phyloP scores from a whole-genome alignment of 1,140 invertebrate genomes.

The Micrasema minimum region DNA sequence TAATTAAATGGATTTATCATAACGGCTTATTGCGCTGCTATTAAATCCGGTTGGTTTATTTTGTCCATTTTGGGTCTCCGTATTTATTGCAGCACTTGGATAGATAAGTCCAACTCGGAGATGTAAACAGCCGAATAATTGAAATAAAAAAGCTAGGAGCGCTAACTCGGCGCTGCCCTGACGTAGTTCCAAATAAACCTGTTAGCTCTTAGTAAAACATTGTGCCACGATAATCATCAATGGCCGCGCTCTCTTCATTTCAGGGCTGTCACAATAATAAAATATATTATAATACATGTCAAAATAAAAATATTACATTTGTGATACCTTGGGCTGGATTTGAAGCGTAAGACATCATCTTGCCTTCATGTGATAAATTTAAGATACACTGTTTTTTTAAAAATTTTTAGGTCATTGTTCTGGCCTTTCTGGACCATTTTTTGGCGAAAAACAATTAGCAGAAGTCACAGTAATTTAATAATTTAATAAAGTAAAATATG shows the following conservation, averaged over 20 bases:
- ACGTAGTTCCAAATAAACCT: constrained; percentile 41
- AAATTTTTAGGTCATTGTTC: no score
- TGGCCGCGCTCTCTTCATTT: constrained; percentile 1
- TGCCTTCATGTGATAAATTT: no score
- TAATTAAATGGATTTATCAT: constrained; percentile 24
- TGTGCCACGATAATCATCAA: constrained; percentile 14
- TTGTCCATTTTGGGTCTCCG: constrained; percentile 28
- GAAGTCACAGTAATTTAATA: no score
- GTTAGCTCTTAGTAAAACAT: constrained; percentile 41
- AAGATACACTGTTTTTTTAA: no score
- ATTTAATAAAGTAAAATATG: no score
- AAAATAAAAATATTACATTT: no score
- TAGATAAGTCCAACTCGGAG: constrained; percentile 12
- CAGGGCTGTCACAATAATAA: constrained; percentile 4
- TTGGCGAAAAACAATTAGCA: no score
- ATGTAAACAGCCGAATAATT: constrained; percentile 45
- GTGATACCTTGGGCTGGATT: no score
- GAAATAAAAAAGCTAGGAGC: constrained; percentile 40
- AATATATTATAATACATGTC: no score
- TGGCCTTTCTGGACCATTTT: no score
- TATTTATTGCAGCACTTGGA: constrained; percentile 8
- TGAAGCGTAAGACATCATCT: no score
- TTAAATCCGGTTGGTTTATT: constrained; percentile 26
- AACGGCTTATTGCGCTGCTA: constrained; percentile 8
- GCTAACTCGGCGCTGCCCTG: constrained; percentile 34